These are phyloP conservation scores for Musca domestica DNA, from an alignment of 1,140 invertebrate species.

Conservation along the genomic window DNA sequence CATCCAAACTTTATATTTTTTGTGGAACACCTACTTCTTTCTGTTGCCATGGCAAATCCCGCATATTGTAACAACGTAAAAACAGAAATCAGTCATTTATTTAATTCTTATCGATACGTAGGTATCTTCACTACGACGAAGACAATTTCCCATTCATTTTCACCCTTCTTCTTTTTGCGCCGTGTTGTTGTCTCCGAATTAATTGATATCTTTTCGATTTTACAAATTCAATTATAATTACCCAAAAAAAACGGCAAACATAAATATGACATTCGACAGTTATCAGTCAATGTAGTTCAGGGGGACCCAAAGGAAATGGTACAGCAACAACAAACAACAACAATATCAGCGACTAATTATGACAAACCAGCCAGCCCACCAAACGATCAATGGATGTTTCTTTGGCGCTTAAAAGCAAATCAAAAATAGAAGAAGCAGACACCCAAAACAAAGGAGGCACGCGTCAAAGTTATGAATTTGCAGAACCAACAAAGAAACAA, in stretches of 20 bases:
- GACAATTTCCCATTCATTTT: not conserved
- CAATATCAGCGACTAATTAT: not conserved
- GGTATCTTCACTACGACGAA: no score
- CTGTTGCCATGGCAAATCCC: no score
- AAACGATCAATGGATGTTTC: no score
- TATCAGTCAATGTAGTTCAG: constrained; percentile 2
- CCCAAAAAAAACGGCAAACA: not conserved
- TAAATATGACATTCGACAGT: not conserved
- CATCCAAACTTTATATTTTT: no score
- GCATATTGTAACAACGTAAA: no score
- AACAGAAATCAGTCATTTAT: no score
- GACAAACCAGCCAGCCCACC: no score
- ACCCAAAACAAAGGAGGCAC: not conserved
- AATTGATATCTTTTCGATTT: constrained; percentile 2
- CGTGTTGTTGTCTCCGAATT: not conserved
- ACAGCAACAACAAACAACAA: not conserved
- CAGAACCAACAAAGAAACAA: not conserved
- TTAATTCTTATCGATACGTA: no score
- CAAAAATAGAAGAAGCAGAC: not conserved
- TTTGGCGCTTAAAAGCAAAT: not conserved
- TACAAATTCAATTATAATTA: constrained; percentile 15
- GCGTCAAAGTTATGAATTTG: constrained; percentile 4
- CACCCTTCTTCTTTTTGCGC: not conserved
- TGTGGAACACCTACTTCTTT: no score
- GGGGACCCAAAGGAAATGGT: not conserved